Evolutionary conservation across 2,113 vertebrate genomes (phyloP).

Genomic region (Phalacrocorax carbo): DNA sequence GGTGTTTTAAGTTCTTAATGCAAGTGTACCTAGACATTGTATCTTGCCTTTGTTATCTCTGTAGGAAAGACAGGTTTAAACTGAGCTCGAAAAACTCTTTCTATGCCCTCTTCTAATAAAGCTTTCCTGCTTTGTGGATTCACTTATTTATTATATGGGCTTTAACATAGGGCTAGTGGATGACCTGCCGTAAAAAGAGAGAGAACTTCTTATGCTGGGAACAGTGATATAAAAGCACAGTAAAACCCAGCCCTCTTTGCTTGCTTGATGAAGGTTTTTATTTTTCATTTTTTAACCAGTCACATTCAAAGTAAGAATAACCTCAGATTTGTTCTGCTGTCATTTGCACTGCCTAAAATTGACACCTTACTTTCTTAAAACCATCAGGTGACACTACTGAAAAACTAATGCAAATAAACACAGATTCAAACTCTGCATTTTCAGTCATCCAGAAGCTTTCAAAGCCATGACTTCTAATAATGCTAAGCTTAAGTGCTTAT

Average conservation of each 20-base stretch:
- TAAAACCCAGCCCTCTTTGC: neutral
- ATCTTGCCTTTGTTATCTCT: neutral
- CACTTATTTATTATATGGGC: neutral
- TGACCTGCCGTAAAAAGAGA: neutral
- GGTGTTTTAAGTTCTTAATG: neutral
- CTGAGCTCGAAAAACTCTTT: neutral
- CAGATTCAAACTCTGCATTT: neutral
- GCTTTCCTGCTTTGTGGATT: neutral
- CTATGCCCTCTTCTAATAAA: neutral
- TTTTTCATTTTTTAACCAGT: neutral
- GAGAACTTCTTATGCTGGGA: neutral
- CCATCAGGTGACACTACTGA: neutral
- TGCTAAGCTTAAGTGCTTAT: neutral
- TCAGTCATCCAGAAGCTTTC: neutral
- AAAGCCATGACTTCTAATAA: neutral
- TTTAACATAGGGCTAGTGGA: neutral
- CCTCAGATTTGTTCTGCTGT: neutral
- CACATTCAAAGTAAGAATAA: neutral
- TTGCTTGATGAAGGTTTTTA: neutral
- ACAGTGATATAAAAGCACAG: neutral
- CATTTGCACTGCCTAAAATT: neutral
- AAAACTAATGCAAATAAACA: neutral
- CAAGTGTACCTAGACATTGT: neutral
- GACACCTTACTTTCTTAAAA: neutral
- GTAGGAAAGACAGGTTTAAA: neutral